These are phyloP conservation scores for Manduca sexta DNA, from an alignment of 1,140 invertebrate genomes.

Conservation along the genomic window DNA sequence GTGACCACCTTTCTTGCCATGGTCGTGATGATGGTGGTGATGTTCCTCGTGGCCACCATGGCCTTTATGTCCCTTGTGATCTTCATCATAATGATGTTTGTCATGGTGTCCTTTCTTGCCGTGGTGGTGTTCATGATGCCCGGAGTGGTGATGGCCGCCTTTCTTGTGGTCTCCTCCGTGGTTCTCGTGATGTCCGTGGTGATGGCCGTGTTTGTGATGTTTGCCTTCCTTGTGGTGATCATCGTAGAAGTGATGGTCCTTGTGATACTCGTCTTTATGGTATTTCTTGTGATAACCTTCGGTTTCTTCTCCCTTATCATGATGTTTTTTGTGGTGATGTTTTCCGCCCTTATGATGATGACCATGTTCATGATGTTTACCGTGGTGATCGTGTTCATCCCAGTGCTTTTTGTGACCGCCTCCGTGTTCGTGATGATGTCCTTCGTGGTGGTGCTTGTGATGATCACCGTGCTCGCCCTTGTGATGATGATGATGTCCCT, in stretches of 20 bases:
- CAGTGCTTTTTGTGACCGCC: slow-evolving; percentile 80
- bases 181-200: slow-evolving; percentile 75
- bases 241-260: slow-evolving; percentile 81
- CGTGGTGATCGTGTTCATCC: slow-evolving; percentile 80
- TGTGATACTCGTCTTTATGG: slow-evolving; percentile 82
- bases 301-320: slow-evolving; percentile 78
- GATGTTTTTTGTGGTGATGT: slow-evolving; percentile 76
- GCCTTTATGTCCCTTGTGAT: slow-evolving; percentile 79
- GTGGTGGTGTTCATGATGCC: slow-evolving; percentile 76
- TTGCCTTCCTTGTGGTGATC: slow-evolving; percentile 78
- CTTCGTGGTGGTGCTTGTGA: slow-evolving; percentile 78
- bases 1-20: slow-evolving; percentile 79
- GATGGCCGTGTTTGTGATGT: slow-evolving; percentile 77
- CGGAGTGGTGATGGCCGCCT: slow-evolving; percentile 77
- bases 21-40: slow-evolving; percentile 77
- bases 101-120: slow-evolving; percentile 77
- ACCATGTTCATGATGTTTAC: slow-evolving; percentile 79
- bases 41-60: slow-evolving; percentile 79
- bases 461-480: slow-evolving; percentile 80
- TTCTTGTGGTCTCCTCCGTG: slow-evolving; percentile 77
- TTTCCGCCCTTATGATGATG: slow-evolving; percentile 78
- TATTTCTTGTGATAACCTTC: slow-evolving; percentile 80
- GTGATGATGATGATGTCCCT: slow-evolving; percentile 76
- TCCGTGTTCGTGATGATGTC: slow-evolving; percentile 77
- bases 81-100: slow-evolving; percentile 75